phyloP scores from a whole-genome alignment of 2,797 vertebrate genomes.

The Scolopax rusticola region DNA sequence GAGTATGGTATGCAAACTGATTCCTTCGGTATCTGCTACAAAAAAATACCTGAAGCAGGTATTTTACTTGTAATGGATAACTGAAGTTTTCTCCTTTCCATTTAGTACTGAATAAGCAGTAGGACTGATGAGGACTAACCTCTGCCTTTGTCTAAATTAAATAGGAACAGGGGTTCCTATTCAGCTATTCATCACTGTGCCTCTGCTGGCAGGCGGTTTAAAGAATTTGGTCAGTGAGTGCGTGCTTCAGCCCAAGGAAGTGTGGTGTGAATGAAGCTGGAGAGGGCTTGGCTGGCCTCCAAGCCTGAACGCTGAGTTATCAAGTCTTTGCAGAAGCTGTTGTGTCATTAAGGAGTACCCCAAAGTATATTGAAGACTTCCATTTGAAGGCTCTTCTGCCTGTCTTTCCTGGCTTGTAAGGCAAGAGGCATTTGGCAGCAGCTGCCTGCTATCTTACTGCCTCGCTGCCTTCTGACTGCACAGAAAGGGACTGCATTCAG shows the following conservation, averaged over 20 bases:
- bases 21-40: neutral
- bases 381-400: neutral
- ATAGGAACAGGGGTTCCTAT: neutral
- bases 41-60: neutral
- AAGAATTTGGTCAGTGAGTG: neutral
- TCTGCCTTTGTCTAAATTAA: neutral
- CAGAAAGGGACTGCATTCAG: neutral
- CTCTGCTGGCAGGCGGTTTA: neutral
- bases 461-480: neutral
- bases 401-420: neutral
- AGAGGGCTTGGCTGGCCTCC: neutral
- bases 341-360: neutral
- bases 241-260: neutral
- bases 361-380: neutral
- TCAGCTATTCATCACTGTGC: neutral
- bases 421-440: neutral
- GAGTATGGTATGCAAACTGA: neutral
- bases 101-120: neutral
- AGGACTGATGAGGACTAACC: neutral
- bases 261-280: neutral
- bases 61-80: neutral
- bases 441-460: no score
- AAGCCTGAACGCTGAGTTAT: neutral
- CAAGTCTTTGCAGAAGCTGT: neutral
- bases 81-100: neutral